These are phyloP conservation scores for Drosophila greeni DNA, from an alignment of 2,888 invertebrate genomes.

Conservation along the genomic window DNA sequence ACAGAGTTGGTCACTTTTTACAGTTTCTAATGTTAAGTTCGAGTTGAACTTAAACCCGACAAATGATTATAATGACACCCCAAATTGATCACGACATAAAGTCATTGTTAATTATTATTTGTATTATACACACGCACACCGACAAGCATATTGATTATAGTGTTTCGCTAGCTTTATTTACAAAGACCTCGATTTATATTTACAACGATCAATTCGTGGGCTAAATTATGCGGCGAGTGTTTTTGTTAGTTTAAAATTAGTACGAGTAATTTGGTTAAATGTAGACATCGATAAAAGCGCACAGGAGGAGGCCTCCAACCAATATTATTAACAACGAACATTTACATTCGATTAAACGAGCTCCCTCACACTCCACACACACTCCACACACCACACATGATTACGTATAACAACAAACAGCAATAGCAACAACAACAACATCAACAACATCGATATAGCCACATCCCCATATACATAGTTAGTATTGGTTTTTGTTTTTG, in stretches of 20 bases:
- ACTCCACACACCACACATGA: constrained; percentile 20
- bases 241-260: constrained; percentile 32
- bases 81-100: constrained; percentile 22
- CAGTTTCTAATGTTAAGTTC: background rate
- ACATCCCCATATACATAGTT: constrained; percentile 36
- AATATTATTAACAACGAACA: constrained; percentile 55
- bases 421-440: constrained; percentile 53
- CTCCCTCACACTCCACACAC: constrained; percentile 3
- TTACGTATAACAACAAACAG: constrained; percentile 42
- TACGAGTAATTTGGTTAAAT: constrained; percentile 31
- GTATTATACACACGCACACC: constrained; percentile 23
- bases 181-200: constrained; percentile 32
- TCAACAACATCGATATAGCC: constrained; percentile 68
- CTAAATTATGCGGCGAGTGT: constrained; percentile 34
- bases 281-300: constrained; percentile 58
- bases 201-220: constrained; percentile 42
- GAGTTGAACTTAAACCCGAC: constrained; percentile 8
- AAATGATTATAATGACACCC: constrained; percentile 15
- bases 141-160: constrained; percentile 28
- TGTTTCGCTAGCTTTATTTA: constrained; percentile 42
- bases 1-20: constrained; percentile 21
- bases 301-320: constrained; percentile 10
- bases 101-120: constrained; percentile 20
- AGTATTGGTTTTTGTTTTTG: constrained; percentile 34
- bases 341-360: constrained; percentile 54